These are phyloP conservation scores for Ephydatia muelleri DNA, from an alignment of 37 sponge, comb jelly and placozoan genomes.

Conservation along the genomic window DNA sequence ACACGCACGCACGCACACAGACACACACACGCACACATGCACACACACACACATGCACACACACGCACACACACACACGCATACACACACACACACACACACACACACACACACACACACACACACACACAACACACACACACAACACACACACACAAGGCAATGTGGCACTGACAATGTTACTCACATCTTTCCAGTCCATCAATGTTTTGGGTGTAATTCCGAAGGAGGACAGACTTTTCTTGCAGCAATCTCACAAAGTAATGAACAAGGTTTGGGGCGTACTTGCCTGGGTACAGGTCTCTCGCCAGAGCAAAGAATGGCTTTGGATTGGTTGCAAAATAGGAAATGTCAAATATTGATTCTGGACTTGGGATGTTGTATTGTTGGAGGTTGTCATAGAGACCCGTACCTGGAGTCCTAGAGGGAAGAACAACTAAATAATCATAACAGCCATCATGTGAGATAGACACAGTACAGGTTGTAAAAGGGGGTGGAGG, in stretches of 20 bases:
- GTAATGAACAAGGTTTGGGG: constrained; percentile 76
- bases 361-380: constrained; percentile 79
- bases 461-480: no score
- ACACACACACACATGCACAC: no score
- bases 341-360: constrained; percentile 86
- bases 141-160: not conserved
- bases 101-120: no score
- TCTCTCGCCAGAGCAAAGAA: constrained; percentile 82
- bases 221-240: constrained; percentile 79
- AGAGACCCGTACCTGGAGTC: constrained; percentile 90
- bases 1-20: no score
- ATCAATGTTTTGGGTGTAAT: constrained; percentile 96
- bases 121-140: not conserved
- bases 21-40: no score
- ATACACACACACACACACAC: no score
- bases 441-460: not conserved
- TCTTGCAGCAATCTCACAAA: constrained; percentile 87
- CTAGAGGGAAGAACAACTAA: constrained; percentile 8
- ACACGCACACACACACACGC: no score
- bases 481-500: not conserved
- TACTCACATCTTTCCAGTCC: constrained; percentile 82
- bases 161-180: not conserved
- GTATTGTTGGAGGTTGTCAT: constrained; percentile 92
- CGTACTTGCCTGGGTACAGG: constrained; percentile 79
- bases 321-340: constrained; percentile 73